Conservation (phyloP, 2,888 invertebrate species). For the Pocota personata region DNA sequence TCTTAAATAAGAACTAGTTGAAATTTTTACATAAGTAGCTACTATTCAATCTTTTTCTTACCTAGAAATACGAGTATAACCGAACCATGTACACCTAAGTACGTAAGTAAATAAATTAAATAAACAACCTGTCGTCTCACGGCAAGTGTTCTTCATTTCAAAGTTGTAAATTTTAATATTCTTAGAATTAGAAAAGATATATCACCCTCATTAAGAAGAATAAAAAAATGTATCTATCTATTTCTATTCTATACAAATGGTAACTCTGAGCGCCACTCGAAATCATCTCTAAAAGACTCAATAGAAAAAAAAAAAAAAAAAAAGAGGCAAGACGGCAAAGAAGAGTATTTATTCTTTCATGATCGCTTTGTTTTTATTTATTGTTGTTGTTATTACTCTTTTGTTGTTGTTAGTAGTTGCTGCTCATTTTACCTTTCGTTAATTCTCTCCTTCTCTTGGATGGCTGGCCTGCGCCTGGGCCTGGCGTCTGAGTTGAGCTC, state of each 20-base stretch:
- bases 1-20: too few species aligned
- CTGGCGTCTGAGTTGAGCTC: conserved; percentile 58
- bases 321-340: conserved; percentile 14
- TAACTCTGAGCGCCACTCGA: conserved; percentile 67
- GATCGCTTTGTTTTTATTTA: conserved; percentile 68
- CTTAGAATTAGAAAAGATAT: conserved; percentile 29
- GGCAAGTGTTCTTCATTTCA: conserved; percentile 35
- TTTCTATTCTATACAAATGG: conserved; percentile 49
- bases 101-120: conserved; percentile 1
- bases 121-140: conserved; percentile 40
- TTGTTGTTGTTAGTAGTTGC: conserved; percentile 43
- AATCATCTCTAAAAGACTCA: conserved; percentile 27
- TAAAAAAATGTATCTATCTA: conserved; percentile 14
- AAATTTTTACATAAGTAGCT: too few species aligned
- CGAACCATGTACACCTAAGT: background rate
- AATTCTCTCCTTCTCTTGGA: conserved; percentile 54
- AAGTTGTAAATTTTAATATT: conserved; percentile 43
- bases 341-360: conserved; percentile 66
- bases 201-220: conserved; percentile 15
- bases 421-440: conserved; percentile 59
- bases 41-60: background rate
- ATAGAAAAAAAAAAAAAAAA: conserved; percentile 18
- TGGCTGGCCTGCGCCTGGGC: background rate
- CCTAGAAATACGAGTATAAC: background rate
- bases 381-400: conserved; percentile 66